These are phyloP conservation scores for Ophion ellenae DNA, from an alignment of 2,888 invertebrate genomes.

Conservation along the genomic window DNA sequence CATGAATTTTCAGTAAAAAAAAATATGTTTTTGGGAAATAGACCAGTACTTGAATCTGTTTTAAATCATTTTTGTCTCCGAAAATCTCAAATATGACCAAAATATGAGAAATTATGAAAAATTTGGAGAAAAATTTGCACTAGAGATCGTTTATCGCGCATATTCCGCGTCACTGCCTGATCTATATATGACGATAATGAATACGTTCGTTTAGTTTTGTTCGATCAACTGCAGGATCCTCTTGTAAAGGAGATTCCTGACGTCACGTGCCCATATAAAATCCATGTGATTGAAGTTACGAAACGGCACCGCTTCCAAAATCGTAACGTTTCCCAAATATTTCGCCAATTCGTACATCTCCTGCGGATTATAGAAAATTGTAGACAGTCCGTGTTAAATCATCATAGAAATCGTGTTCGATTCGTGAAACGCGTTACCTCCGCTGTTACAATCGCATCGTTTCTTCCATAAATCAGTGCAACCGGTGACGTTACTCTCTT, in stretches of 20 bases:
- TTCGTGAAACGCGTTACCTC: constrained; percentile 46
- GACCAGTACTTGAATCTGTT: no score
- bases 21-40: no score
- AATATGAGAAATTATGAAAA: no score
- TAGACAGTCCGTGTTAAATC: neutral
- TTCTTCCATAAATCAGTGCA: constrained; percentile 71
- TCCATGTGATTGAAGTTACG: constrained; percentile 63
- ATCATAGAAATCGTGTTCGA: neutral
- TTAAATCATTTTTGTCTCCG: no score
- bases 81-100: no score
- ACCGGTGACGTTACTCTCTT: constrained; percentile 69
- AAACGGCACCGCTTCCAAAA: constrained; percentile 58
- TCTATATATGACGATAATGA: neutral
- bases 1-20: no score
- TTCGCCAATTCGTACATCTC: constrained; percentile 47
- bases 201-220: constrained; percentile 24
- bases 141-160: neutral
- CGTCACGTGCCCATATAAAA: constrained; percentile 60
- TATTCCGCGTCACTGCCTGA: neutral
- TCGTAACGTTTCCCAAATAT: constrained; percentile 46
- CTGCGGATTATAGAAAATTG: constrained; percentile 8
- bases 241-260: constrained; percentile 54
- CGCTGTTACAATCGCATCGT: constrained; percentile 68
- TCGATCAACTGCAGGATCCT: constrained; percentile 46
- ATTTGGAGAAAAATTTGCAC: no score